Percentiles rank a stretch among this genome's conserved stretches.
Conservation (phyloP, 30 jellyfish, hydroid and myxozoan species). For the Mastigias papua region DNA sequence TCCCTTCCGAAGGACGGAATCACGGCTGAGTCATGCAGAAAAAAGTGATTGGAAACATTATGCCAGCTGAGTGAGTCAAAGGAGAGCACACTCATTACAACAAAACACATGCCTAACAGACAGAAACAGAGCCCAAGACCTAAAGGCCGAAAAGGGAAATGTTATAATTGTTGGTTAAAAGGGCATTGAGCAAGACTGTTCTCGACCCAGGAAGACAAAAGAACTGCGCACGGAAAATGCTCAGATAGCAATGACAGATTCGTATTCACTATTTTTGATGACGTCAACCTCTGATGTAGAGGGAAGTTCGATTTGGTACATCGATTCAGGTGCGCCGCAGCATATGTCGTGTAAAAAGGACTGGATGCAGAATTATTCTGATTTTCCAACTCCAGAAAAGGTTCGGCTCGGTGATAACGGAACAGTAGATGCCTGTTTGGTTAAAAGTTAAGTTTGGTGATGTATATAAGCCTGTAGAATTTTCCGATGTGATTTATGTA, state of each 20-base stretch:
- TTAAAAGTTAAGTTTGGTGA: not conserved
- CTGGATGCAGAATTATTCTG: not conserved
- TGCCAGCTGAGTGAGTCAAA: not conserved
- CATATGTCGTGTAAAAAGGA: not conserved
- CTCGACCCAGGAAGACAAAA: not conserved
- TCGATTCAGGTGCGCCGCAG: not conserved
- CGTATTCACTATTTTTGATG: not conserved
- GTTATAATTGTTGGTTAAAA: not conserved
- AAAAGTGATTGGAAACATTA: too few species aligned
- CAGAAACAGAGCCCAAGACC: not conserved
- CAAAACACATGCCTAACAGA: not conserved
- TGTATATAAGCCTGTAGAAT: not conserved
- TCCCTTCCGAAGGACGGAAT: too few species aligned
- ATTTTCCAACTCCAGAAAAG: not conserved
- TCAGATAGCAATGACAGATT: too few species aligned
- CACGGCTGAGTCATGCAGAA: slow-evolving; percentile 19
- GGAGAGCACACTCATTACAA: not conserved
- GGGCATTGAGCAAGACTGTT: not conserved
- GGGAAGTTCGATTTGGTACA: not conserved
- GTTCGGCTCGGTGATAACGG: not conserved
- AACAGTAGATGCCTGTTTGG: not conserved
- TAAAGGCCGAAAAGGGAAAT: not conserved
- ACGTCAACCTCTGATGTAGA: not conserved
- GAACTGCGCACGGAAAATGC: not conserved
- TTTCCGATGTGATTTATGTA: not conserved